These are phyloP conservation scores for Tetrao urogallus DNA, from an alignment of 2,113 vertebrate genomes.

Conservation along the genomic window DNA sequence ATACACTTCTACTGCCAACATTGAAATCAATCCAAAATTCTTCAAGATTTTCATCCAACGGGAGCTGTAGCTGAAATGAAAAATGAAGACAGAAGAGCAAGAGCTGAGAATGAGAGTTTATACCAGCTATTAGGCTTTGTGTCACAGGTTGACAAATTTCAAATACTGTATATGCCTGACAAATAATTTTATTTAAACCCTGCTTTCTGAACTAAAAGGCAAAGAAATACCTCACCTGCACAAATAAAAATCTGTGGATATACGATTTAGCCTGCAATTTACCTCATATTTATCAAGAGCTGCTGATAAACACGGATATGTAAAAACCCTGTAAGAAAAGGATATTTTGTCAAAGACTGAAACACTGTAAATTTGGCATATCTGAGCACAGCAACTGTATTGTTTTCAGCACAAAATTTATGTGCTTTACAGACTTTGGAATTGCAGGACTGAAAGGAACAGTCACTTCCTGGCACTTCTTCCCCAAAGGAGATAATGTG, in stretches of 20 bases:
- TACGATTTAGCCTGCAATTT: slow-evolving; percentile 10
- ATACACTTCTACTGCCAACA: slow-evolving; percentile 87
- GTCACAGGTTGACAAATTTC: background rate
- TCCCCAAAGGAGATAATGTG: background rate
- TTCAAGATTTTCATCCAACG: slow-evolving; percentile 91
- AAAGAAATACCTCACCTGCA: background rate
- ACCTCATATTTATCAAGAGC: slow-evolving; percentile 79
- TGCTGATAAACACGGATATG: slow-evolving; percentile 80
- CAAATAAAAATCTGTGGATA: background rate
- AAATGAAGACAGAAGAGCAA: background rate
- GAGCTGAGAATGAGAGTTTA: background rate
- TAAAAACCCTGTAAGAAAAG: slow-evolving; percentile 80
- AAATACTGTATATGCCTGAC: background rate
- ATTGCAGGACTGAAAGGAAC: background rate
- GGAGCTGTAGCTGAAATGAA: slow-evolving; percentile 85
- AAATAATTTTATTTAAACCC: background rate
- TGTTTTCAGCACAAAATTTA: background rate
- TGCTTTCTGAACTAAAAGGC: background rate
- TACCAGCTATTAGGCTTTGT: background rate
- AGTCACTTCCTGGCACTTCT: background rate
- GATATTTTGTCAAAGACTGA: background rate
- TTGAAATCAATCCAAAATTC: slow-evolving; percentile 99
- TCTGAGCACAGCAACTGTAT: background rate
- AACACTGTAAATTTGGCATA: background rate
- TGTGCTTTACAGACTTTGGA: background rate